These are phyloP conservation scores for Drosophila kohkoa DNA, from an alignment of 1,140 invertebrate genomes.

Conservation along the genomic window DNA sequence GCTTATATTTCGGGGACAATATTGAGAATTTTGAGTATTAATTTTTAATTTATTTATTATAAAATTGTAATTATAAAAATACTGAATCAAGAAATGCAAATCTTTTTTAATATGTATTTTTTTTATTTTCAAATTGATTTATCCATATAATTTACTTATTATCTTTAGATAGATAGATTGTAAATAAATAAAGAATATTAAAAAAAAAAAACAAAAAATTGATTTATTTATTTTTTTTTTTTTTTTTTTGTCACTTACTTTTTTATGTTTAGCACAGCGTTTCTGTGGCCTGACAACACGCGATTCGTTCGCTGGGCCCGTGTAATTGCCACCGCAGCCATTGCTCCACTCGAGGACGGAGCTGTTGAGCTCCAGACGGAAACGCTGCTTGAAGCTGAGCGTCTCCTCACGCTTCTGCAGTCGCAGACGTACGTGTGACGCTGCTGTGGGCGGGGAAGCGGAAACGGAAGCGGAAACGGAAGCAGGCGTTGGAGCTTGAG, in stretches of 20 bases:
- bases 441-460: too few species aligned
- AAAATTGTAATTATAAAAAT: too few species aligned
- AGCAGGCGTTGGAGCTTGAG: slow-evolving; percentile 1
- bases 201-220: too few species aligned
- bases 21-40: too few species aligned
- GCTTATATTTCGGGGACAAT: too few species aligned
- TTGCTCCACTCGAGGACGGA: slow-evolving; percentile 60
- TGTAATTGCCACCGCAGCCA: slow-evolving; percentile 57
- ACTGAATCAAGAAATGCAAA: too few species aligned
- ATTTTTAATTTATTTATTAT: too few species aligned
- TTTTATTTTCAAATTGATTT: not conserved
- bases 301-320: not conserved
- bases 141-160: too few species aligned
- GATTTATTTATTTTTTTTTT: too few species aligned
- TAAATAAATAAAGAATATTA: too few species aligned
- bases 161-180: too few species aligned
- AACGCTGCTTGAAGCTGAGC: slow-evolving; percentile 34
- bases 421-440: slow-evolving; percentile 8
- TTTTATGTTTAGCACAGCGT: slow-evolving; percentile 47
- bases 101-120: too few species aligned
- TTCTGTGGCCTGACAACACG: not conserved
- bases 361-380: slow-evolving; percentile 45
- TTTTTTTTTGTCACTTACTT: slow-evolving; percentile 28
- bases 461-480: not conserved
- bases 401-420: slow-evolving; percentile 53